These are phyloP conservation scores for Thamnophis sirtalis DNA, from an alignment of 2,113 vertebrate species.

Conservation along the genomic window DNA sequence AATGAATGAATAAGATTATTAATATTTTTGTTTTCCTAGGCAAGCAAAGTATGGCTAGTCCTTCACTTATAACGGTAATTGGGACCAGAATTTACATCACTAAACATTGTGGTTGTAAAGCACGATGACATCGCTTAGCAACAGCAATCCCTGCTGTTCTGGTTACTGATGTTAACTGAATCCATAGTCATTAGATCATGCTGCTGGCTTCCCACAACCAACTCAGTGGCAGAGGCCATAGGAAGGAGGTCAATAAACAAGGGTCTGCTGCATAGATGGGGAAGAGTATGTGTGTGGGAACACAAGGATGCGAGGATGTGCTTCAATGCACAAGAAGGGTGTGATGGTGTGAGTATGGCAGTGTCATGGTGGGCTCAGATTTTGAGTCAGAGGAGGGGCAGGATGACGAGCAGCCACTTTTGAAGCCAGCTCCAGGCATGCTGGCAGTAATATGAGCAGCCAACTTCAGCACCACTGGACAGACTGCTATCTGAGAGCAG, in stretches of 20 bases:
- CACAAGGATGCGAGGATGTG: neutral
- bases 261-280: neutral
- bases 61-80: slow-evolving; percentile 21
- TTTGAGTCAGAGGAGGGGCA: neutral
- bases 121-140: neutral
- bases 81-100: neutral
- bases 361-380: neutral
- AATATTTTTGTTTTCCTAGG: neutral
- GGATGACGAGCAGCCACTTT: neutral
- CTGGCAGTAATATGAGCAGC: neutral
- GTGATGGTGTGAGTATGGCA: too few species aligned
- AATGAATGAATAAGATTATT: neutral
- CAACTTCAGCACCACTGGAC: neutral
- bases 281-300: neutral
- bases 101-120: neutral
- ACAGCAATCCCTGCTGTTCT: neutral
- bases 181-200: neutral
- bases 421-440: neutral
- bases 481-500: neutral
- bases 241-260: neutral
- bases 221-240: neutral
- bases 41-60: neutral
- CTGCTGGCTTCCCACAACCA: neutral
- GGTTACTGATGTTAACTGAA: neutral
- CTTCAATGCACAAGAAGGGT: neutral